These are phyloP conservation scores for Perodicticus potto DNA, from an alignment of 2,797 vertebrate genomes.

Conservation along the genomic window DNA sequence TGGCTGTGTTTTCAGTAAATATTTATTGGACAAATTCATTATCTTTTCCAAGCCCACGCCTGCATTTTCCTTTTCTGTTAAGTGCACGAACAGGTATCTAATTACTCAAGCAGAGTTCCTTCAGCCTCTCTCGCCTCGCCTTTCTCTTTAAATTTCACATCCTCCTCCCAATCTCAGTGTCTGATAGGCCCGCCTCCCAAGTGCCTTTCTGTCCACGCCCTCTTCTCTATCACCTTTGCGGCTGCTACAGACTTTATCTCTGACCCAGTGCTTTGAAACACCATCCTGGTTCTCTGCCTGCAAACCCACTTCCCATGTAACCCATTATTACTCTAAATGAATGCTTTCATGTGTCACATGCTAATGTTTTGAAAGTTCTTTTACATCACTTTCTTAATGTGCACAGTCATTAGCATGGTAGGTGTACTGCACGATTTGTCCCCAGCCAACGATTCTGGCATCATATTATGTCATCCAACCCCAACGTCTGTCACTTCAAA, in stretches of 20 bases:
- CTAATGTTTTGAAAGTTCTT: neutral
- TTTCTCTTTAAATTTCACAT: neutral
- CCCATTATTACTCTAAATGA: too few relatives aligned
- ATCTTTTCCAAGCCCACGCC: neutral
- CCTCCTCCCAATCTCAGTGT: neutral
- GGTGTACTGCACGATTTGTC: neutral
- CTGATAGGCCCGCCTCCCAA: too few relatives aligned
- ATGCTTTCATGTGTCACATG: neutral
- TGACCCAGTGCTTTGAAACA: neutral
- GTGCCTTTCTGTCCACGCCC: neutral
- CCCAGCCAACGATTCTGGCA: neutral
- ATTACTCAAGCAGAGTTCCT: neutral
- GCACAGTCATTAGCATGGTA: neutral
- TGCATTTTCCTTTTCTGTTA: neutral
- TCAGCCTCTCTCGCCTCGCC: neutral
- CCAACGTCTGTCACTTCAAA: neutral
- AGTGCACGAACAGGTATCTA: neutral
- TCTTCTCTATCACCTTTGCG: too few relatives aligned
- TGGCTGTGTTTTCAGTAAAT: neutral
- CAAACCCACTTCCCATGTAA: neutral
- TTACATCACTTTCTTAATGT: neutral
- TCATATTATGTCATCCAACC: neutral
- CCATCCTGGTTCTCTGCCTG: neutral
- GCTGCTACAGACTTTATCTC: neutral
- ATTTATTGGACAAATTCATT: neutral